A percentile compares a stretch with the other conserved stretches of the same genome.
These are phyloP conservation scores for Australoheros scitulus DNA, from an alignment of 2,113 vertebrate genomes.

Conservation along the genomic window DNA sequence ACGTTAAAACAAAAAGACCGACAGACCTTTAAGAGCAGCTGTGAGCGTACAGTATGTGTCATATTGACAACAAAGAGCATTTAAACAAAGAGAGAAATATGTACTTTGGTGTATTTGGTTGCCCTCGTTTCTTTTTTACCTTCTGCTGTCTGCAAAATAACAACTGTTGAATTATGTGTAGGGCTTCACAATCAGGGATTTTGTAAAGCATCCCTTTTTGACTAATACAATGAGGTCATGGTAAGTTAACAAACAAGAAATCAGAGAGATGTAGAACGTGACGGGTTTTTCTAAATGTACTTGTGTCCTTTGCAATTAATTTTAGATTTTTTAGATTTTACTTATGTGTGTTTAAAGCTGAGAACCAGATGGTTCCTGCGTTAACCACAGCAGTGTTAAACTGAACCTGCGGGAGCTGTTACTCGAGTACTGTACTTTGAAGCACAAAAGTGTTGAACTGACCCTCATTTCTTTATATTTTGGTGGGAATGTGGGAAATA, in stretches of 20 bases:
- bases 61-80: constrained; percentile 53
- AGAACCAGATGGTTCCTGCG: not conserved
- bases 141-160: not conserved
- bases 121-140: constrained; percentile 9
- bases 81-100: constrained; percentile 48
- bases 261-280: not conserved
- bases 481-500: not conserved
- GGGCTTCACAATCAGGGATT: not conserved
- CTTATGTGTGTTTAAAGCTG: not conserved
- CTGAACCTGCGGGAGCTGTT: no score
- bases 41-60: constrained; percentile 37
- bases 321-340: constrained; percentile 1
- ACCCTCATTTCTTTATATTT: not conserved
- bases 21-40: constrained; percentile 56
- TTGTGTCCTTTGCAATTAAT: not conserved
- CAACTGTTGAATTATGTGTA: not conserved
- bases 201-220: not conserved
- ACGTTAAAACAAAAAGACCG: constrained; percentile 61
- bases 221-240: not conserved
- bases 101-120: constrained; percentile 20
- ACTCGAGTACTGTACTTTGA: not conserved
- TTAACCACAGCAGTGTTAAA: not conserved
- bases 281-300: not conserved
- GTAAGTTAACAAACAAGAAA: not conserved
- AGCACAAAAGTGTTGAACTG: not conserved